Conservation (phyloP, 2,113 vertebrate genomes). For the Pandion haliaetus region DNA sequence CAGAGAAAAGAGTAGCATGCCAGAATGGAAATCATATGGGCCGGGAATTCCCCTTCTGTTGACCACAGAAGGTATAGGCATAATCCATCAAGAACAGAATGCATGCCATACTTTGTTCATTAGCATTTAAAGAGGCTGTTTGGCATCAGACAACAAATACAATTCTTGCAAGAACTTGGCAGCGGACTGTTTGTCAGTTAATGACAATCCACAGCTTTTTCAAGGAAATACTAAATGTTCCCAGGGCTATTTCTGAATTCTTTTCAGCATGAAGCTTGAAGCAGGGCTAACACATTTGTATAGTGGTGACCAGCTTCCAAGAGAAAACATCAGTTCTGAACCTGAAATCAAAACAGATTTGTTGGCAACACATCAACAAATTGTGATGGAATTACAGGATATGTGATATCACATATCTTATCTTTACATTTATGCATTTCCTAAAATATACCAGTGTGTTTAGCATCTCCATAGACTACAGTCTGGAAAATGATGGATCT, state of each 20-base stretch:
- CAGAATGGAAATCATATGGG: slow-evolving; percentile 83
- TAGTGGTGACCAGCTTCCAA: background rate
- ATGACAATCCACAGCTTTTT: slow-evolving; percentile 78
- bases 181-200: slow-evolving; percentile 75
- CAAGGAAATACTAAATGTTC: slow-evolving; percentile 73
- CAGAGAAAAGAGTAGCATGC: slow-evolving; percentile 58
- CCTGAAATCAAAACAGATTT: slow-evolving; percentile 42
- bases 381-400: slow-evolving; percentile 14
- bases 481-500: background rate
- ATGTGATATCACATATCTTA: slow-evolving; percentile 18
- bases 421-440: slow-evolving; percentile 30
- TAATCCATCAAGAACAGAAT: slow-evolving; percentile 83
- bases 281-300: slow-evolving; percentile 12
- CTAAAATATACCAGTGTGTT: background rate
- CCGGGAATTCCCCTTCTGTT: slow-evolving; percentile 83
- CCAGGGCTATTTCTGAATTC: slow-evolving; percentile 56
- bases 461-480: background rate
- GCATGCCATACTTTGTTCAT: slow-evolving; percentile 80
- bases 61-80: slow-evolving; percentile 82
- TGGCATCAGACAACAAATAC: slow-evolving; percentile 80
- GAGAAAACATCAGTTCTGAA: slow-evolving; percentile 36
- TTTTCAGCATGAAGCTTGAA: slow-evolving; percentile 45
- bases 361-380: slow-evolving; percentile 56
- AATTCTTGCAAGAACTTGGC: slow-evolving; percentile 78
- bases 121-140: slow-evolving; percentile 84